phyloP scores from a whole-genome alignment of 2,797 vertebrate species.

The Clarias platycephalus region DNA sequence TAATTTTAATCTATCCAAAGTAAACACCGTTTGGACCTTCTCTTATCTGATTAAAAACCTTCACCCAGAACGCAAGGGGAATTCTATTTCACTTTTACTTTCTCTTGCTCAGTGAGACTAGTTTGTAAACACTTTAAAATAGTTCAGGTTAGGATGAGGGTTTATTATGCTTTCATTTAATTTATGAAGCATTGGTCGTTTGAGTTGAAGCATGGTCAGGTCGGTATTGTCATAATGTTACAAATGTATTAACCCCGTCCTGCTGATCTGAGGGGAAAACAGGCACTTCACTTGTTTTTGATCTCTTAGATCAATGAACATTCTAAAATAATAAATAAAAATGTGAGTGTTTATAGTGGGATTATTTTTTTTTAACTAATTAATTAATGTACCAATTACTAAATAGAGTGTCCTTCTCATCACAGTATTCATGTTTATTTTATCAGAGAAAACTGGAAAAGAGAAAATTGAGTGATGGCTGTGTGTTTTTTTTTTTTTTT shows the following conservation, averaged over 20 bases:
- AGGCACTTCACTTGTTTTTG: too few species aligned
- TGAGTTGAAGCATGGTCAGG: background rate
- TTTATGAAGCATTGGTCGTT: background rate
- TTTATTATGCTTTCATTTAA: background rate
- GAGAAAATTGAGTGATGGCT: too few species aligned
- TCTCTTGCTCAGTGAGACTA: background rate
- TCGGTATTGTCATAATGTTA: background rate
- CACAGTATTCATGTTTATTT: background rate
- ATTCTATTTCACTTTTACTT: background rate
- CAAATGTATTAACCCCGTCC: background rate
- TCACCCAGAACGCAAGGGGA: background rate
- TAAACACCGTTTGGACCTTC: background rate
- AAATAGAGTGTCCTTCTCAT: too few species aligned
- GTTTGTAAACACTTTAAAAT: background rate
- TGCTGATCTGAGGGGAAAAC: background rate
- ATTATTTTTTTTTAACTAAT: too few species aligned
- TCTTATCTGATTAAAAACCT: slow-evolving; percentile 18
- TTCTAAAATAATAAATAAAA: too few species aligned
- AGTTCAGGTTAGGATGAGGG: background rate
- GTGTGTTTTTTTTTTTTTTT: too few species aligned
- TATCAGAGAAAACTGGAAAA: background rate
- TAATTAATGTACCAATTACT: too few species aligned
- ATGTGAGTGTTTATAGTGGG: too few species aligned
- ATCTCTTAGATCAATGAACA: too few species aligned
- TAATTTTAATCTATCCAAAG: slow-evolving; percentile 7